phyloP scores from a whole-genome alignment of 2,797 vertebrate species.

The Scolopax rusticola region DNA sequence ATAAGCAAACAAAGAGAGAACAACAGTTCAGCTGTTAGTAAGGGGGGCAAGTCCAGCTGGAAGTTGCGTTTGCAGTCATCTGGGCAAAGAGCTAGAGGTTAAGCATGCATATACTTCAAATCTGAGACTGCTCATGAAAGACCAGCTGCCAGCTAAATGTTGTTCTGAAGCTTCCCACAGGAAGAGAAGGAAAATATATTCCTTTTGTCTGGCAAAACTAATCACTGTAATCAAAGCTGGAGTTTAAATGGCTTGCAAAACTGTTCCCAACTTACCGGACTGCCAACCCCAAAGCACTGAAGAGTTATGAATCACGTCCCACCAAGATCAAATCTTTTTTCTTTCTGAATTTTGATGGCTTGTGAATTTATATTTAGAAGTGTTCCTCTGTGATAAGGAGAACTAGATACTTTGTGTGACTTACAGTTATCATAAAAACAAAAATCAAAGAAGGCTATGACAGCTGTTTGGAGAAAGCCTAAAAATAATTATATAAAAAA shows the following conservation, averaged over 20 bases:
- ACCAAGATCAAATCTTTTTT: background rate
- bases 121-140: constrained; percentile 36
- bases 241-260: background rate
- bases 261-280: background rate
- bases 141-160: constrained; percentile 51
- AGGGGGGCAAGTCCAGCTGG: constrained; percentile 14
- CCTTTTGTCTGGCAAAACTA: constrained; percentile 50
- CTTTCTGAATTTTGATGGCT: background rate
- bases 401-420: constrained; percentile 3
- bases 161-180: constrained; percentile 55
- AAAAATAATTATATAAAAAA: background rate
- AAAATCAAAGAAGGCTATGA: constrained; percentile 37
- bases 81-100: constrained; percentile 48
- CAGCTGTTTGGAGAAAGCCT: constrained; percentile 11
- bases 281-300: background rate
- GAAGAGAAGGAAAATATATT: constrained; percentile 48
- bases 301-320: background rate
- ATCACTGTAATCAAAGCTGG: constrained; percentile 42
- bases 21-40: background rate
- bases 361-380: constrained; percentile 35
- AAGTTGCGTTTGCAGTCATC: constrained; percentile 32
- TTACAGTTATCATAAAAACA: constrained; percentile 15
- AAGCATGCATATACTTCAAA: constrained; percentile 52
- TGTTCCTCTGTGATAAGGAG: background rate
- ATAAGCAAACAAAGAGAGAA: constrained; percentile 63